Conservation (phyloP, 2,113 vertebrate genomes). For the Ibidorhyncha struthersii region DNA sequence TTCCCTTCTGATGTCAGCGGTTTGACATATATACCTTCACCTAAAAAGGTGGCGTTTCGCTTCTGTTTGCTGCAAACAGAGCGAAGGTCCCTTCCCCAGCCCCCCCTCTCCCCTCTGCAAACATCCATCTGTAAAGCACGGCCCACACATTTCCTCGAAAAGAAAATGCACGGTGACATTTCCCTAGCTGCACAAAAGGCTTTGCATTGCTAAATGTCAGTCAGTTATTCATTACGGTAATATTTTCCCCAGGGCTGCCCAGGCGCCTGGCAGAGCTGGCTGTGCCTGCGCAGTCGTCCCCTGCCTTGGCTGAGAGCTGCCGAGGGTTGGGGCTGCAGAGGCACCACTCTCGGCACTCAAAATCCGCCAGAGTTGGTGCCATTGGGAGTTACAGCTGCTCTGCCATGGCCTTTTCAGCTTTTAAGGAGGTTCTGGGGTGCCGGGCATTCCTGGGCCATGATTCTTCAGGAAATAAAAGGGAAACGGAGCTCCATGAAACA, state of each 20-base stretch:
- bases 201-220: background rate
- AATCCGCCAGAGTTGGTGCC: background rate
- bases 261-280: background rate
- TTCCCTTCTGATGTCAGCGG: conserved; percentile 9
- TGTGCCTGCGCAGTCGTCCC: accelerated
- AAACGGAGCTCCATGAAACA: background rate
- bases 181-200: background rate
- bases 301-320: background rate
- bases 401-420: background rate
- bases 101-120: background rate
- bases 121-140: background rate
- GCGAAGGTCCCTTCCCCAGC: background rate
- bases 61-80: conserved; percentile 28
- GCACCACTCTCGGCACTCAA: no score
- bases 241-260: background rate
- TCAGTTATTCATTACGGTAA: background rate
- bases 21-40: background rate
- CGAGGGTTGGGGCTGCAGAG: background rate
- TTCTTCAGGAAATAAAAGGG: background rate
- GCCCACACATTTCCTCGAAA: background rate
- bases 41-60: background rate
- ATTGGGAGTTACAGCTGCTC: background rate
- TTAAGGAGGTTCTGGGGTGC: background rate
- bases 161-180: background rate
- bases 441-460: background rate